These are phyloP conservation scores for Anguilla obscura DNA, from an alignment of 2,797 vertebrate genomes.

Conservation along the genomic window DNA sequence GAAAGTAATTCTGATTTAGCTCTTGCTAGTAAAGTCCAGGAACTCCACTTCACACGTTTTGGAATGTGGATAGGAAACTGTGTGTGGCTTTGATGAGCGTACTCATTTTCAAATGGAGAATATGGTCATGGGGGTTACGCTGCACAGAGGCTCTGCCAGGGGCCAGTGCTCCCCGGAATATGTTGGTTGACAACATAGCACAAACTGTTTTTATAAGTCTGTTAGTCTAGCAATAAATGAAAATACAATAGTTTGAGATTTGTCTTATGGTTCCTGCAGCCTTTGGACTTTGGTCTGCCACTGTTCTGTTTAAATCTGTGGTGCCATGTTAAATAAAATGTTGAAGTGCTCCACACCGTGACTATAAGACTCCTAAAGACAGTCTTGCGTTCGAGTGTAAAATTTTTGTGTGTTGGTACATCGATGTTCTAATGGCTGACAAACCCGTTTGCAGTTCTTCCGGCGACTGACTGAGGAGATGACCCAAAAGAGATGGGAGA, in stretches of 20 bases:
- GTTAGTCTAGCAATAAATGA: neutral
- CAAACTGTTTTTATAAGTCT: neutral
- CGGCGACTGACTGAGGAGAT: constrained; percentile 93
- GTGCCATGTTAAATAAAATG: neutral
- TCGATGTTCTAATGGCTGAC: neutral
- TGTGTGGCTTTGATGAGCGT: neutral
- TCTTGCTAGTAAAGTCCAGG: neutral
- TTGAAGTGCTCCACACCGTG: neutral
- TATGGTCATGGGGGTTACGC: neutral
- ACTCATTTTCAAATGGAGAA: neutral
- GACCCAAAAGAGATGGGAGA: constrained; percentile 92
- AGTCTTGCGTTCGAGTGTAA: too few species aligned
- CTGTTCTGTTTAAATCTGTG: neutral
- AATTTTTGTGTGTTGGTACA: too few species aligned
- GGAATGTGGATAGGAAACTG: neutral
- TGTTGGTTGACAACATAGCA: neutral
- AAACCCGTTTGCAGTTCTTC: constrained; percentile 77
- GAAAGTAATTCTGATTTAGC: neutral
- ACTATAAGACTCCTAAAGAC: neutral
- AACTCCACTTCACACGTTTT: neutral
- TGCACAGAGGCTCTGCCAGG: neutral
- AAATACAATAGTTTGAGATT: neutral
- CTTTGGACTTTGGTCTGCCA: neutral
- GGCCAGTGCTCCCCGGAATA: neutral
- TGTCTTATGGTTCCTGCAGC: neutral